phyloP scores from a whole-genome alignment of 2,113 vertebrate species.

The Ceyx cyanopectus region DNA sequence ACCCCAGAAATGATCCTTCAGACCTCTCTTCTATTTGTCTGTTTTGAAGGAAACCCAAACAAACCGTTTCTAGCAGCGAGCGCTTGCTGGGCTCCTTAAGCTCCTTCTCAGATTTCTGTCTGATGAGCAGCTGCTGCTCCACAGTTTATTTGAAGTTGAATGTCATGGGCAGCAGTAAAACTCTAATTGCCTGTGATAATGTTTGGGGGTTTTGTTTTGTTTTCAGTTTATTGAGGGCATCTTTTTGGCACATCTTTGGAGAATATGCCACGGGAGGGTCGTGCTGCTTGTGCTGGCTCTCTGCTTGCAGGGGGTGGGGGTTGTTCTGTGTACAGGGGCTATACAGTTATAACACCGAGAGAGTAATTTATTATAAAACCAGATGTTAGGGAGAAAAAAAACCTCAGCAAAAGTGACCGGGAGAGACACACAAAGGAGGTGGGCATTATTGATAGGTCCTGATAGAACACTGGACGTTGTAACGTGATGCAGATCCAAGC shows the following conservation, averaged over 20 bases:
- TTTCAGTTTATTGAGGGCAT: not conserved
- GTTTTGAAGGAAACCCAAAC: not conserved
- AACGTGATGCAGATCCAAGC: not conserved
- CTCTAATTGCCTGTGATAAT: not conserved
- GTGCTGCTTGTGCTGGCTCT: not conserved
- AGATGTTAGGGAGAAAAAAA: not conserved
- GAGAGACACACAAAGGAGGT: not conserved
- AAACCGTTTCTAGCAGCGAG: not conserved
- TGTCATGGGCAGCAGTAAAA: not conserved
- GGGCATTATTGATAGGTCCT: not conserved
- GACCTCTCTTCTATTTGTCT: not conserved
- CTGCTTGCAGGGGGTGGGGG: not conserved
- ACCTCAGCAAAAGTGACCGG: fast-evolving
- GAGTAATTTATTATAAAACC: not conserved
- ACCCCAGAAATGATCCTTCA: not conserved
- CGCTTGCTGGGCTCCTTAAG: not conserved
- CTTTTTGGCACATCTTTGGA: not conserved
- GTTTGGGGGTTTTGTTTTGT: not conserved
- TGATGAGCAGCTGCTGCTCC: not conserved
- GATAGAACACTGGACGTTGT: not conserved
- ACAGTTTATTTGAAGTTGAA: not conserved
- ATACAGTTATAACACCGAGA: not conserved
- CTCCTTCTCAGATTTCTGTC: not conserved
- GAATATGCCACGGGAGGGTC: not conserved
- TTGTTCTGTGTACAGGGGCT: not conserved